Evolutionary conservation across 1,140 invertebrate species (phyloP).

Genomic region (Drosophila mauritiana): DNA sequence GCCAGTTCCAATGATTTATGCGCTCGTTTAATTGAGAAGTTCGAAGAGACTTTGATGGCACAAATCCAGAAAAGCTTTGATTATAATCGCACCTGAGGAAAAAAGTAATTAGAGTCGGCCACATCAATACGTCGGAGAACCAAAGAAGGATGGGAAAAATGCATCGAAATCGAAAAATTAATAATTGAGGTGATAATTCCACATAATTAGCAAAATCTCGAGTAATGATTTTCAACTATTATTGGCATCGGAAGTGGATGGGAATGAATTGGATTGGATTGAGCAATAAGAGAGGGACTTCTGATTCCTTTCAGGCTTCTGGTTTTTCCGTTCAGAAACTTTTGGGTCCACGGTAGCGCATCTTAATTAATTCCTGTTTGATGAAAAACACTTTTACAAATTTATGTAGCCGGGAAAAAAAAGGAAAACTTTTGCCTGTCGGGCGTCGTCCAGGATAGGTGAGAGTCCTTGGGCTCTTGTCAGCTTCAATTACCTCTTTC

Average conservation of each 20-base stretch:
- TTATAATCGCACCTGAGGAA: slow-evolving; percentile 79
- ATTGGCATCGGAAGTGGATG: slow-evolving; percentile 43
- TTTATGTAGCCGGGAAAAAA: slow-evolving; percentile 63
- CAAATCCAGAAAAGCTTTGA: slow-evolving; percentile 77
- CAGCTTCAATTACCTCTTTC: slow-evolving; percentile 50
- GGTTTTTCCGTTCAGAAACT: slow-evolving; percentile 44
- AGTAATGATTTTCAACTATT: slow-evolving; percentile 83
- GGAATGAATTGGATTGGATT: slow-evolving; percentile 15
- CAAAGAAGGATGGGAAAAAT: slow-evolving; percentile 39
- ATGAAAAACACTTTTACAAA: slow-evolving; percentile 82
- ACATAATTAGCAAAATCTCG: slow-evolving; percentile 81
- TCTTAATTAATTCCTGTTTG: slow-evolving; percentile 83
- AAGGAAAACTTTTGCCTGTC: slow-evolving; percentile 74
- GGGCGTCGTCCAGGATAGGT: slow-evolving; percentile 25
- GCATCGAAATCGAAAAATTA: slow-evolving; percentile 79
- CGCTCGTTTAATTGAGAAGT: slow-evolving; percentile 84
- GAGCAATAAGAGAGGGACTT: neutral
- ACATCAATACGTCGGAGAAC: slow-evolving; percentile 10
- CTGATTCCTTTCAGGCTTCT: slow-evolving; percentile 26
- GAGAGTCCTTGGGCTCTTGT: slow-evolving; percentile 21
- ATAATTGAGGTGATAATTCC: slow-evolving; percentile 83
- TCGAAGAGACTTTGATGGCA: slow-evolving; percentile 76
- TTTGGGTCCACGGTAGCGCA: slow-evolving; percentile 50
- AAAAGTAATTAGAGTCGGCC: slow-evolving; percentile 66
- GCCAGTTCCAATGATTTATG: slow-evolving; percentile 75